phyloP scores from a whole-genome alignment of 1,140 invertebrate species.

The Chrysoperla carnea region DNA sequence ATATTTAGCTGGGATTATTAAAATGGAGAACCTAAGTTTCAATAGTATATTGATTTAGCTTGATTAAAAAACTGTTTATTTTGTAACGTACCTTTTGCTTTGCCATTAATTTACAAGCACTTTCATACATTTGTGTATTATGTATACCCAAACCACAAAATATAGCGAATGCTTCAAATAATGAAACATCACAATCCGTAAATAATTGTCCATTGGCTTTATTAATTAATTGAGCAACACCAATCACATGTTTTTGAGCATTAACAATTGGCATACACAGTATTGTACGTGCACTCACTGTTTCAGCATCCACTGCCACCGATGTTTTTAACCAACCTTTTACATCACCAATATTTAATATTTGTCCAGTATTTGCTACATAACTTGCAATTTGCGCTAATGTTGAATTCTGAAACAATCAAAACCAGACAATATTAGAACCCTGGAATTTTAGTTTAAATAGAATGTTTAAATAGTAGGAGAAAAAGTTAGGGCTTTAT shows the following conservation, averaged over 20 bases:
- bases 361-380: constrained; percentile 64
- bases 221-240: constrained; percentile 86
- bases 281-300: constrained; percentile 48
- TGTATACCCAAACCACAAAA: constrained; percentile 94
- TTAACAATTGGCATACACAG: constrained; percentile 86
- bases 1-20: too few relatives aligned
- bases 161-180: constrained; percentile 91
- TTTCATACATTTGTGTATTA: constrained; percentile 95
- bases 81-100: constrained; percentile 78
- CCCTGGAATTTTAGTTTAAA: too few relatives aligned
- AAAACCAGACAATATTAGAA: too few relatives aligned
- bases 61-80: too few relatives aligned
- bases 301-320: constrained; percentile 34
- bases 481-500: too few relatives aligned
- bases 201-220: constrained; percentile 77
- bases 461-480: too few relatives aligned
- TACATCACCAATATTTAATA: constrained; percentile 70
- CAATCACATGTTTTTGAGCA: constrained; percentile 70
- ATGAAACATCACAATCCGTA: constrained; percentile 72
- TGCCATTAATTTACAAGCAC: constrained; percentile 88
- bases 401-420: constrained; percentile 25
- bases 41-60: too few relatives aligned
- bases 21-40: too few relatives aligned
- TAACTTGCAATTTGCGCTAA: constrained; percentile 61
- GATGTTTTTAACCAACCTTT: constrained; percentile 41